Conservation (phyloP, 2,888 invertebrate species). For the Latrodectus hesperus region DNA sequence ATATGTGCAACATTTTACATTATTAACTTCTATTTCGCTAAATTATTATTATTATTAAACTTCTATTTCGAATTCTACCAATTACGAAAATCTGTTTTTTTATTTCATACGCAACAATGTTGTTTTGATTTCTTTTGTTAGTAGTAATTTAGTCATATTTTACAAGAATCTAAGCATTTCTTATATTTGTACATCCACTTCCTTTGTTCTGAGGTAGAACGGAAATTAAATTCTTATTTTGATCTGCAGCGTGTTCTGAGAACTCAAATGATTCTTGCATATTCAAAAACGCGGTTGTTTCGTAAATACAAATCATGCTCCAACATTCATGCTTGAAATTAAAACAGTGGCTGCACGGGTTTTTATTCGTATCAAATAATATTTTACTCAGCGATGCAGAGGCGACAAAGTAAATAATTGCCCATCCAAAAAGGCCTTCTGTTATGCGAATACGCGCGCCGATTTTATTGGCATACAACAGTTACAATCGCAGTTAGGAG, state of each 20-base stretch:
- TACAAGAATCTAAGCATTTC: too few species aligned
- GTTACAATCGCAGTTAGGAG: constrained; percentile 20
- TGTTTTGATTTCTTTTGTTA: too few species aligned
- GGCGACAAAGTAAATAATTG: constrained; percentile 63
- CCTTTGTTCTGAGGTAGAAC: too few species aligned
- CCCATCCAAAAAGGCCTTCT: constrained; percentile 38
- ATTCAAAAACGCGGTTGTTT: neutral
- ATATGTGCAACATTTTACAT: too few species aligned
- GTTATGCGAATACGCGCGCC: constrained; percentile 22
- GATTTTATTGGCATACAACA: constrained; percentile 54
- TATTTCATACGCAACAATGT: too few species aligned
- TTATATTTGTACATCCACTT: too few species aligned
- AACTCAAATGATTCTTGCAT: neutral
- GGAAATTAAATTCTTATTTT: too few species aligned
- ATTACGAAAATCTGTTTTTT: too few species aligned
- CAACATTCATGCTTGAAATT: constrained; percentile 31
- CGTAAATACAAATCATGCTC: neutral
- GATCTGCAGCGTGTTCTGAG: neutral
- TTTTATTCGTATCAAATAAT: constrained; percentile 21
- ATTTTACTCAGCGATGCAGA: constrained; percentile 24
- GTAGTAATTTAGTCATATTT: too few species aligned
- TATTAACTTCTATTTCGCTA: too few species aligned
- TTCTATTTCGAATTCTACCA: too few species aligned
- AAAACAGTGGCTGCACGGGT: constrained; percentile 9
- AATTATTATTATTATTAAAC: too few species aligned